phyloP scores from a whole-genome alignment of 2,888 invertebrate species.

The Drosophila limbata region DNA sequence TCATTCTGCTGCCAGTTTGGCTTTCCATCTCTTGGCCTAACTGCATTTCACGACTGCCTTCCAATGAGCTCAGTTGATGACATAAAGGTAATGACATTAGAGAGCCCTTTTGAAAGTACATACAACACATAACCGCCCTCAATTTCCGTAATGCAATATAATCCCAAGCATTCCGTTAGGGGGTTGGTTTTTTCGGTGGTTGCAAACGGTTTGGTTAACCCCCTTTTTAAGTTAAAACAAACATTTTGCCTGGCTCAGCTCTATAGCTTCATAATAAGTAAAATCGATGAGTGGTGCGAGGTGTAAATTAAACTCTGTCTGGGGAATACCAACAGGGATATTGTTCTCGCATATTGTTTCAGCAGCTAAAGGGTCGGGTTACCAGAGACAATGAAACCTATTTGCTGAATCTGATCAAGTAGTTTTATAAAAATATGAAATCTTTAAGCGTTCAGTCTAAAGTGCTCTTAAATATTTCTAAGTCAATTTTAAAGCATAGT shows the following conservation, averaged over 20 bases:
- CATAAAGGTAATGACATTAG: conserved; percentile 60
- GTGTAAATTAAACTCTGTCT: conserved; percentile 42
- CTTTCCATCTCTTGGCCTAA: conserved; percentile 16
- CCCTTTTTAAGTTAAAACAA: conserved; percentile 55
- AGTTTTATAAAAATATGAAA: not conserved
- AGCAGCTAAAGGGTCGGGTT: not conserved
- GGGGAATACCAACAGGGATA: conserved; percentile 14
- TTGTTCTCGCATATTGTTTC: conserved; percentile 6
- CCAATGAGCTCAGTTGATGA: conserved; percentile 53
- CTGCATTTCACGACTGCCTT: conserved; percentile 41
- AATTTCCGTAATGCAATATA: conserved; percentile 60
- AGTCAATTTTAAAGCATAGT: too few species aligned
- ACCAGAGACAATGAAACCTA: not conserved
- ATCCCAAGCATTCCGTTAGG: conserved; percentile 32
- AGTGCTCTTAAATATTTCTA: too few species aligned
- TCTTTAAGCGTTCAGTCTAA: not conserved
- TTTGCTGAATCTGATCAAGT: not conserved
- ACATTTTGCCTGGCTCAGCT: conserved; percentile 49
- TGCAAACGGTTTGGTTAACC: conserved; percentile 27
- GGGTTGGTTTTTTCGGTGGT: conserved; percentile 60
- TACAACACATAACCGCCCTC: conserved; percentile 45
- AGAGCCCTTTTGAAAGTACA: conserved; percentile 32
- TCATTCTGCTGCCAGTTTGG: not conserved
- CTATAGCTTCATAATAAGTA: conserved; percentile 64
- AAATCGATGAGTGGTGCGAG: conserved; percentile 58